phyloP scores from a whole-genome alignment of 2,888 invertebrate species.

The Litoditis marina region DNA sequence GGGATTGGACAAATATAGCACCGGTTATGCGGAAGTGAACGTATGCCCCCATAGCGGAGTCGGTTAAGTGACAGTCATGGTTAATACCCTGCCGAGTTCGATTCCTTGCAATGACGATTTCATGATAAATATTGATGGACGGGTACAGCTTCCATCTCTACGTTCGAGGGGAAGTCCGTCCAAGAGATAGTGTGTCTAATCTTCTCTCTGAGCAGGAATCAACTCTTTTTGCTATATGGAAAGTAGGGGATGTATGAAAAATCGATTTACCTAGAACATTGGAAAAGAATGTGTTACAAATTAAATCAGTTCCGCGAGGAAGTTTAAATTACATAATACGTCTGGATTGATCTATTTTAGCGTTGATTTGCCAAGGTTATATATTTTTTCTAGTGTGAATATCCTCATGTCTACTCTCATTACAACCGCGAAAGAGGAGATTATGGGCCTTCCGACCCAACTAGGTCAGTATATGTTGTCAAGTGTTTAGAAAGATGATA shows the following conservation, averaged over 20 bases:
- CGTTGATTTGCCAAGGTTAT: neutral
- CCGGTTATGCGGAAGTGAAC: neutral
- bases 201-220: conserved; percentile 28
- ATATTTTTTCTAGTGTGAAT: conserved; percentile 15
- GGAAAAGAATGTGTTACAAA: no score
- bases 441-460: no score
- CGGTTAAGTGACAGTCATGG: neutral
- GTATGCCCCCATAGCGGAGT: neutral
- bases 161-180: conserved; percentile 10
- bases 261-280: no score
- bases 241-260: no score
- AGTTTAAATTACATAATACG: no score
- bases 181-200: conserved; percentile 22
- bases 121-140: neutral
- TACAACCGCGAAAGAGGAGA: no score
- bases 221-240: neutral
- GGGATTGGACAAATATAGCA: no score
- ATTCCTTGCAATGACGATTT: conserved; percentile 15
- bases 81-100: conserved; percentile 2
- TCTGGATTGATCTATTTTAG: no score
- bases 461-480: no score
- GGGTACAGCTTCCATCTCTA: neutral
- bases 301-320: no score
- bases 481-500: no score
- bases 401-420: conserved; percentile 7